Percentiles rank a stretch among this genome's conserved stretches.
Evolutionary conservation across 2,113 vertebrate genomes (phyloP).

Genomic region (Corythaeola cristata): DNA sequence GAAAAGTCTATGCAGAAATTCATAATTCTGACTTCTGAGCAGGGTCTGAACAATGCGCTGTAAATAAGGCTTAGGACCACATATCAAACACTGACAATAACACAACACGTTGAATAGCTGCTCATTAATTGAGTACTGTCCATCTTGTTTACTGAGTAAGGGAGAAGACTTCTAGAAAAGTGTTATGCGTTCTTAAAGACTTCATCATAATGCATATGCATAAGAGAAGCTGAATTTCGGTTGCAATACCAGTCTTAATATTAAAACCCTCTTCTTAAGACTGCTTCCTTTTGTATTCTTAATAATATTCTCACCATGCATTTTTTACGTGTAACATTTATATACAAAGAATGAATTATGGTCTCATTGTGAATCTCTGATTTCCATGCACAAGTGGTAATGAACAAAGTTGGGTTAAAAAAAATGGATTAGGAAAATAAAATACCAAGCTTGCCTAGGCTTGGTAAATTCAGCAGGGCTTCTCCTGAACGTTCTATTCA

Average conservation of each 20-base stretch:
- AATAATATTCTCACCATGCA: background rate
- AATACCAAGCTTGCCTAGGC: constrained; percentile 2
- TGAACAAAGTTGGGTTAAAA: background rate
- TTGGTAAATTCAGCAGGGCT: constrained; percentile 26
- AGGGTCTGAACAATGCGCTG: background rate
- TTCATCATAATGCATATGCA: background rate
- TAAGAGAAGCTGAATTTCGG: background rate
- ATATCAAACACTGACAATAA: background rate
- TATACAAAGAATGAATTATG: background rate
- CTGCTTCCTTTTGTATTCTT: background rate
- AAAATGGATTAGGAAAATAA: constrained; percentile 4
- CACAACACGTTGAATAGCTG: background rate
- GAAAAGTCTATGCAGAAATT: constrained; percentile 40
- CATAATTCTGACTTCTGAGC: constrained; percentile 11
- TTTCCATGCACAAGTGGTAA: constrained; percentile 1
- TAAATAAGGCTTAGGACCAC: constrained; percentile 22
- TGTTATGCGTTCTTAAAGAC: background rate
- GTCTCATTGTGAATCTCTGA: background rate
- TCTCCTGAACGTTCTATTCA: constrained; percentile 7
- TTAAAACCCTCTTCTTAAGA: background rate
- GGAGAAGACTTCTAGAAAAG: background rate
- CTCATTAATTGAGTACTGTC: background rate
- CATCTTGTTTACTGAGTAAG: background rate
- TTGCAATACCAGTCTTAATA: background rate
- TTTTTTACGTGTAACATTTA: background rate